Conservation (phyloP, 1,140 invertebrate species). For the Potamilus streckersoni region DNA sequence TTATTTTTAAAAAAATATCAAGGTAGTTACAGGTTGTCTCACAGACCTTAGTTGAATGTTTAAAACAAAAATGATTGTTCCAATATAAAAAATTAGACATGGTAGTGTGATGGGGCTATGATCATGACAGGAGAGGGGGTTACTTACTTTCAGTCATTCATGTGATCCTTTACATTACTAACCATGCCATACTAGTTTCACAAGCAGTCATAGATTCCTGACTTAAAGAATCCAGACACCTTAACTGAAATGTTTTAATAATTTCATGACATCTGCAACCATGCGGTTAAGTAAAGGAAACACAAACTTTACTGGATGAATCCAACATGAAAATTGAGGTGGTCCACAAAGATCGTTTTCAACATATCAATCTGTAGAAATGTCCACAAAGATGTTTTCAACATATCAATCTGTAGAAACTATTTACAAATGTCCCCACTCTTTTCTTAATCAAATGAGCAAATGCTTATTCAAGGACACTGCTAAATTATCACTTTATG, state of each 20-base stretch:
- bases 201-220: background rate
- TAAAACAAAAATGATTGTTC: background rate
- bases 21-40: background rate
- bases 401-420: background rate
- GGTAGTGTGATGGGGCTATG: constrained; percentile 2
- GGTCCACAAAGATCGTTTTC: background rate
- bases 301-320: background rate
- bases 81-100: background rate
- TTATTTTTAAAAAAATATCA: background rate
- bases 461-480: background rate
- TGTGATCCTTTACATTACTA: background rate
- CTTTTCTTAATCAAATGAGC: background rate
- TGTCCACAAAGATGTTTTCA: too few species aligned
- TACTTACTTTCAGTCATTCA: background rate
- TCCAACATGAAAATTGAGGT: background rate
- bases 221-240: background rate
- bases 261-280: constrained; percentile 2
- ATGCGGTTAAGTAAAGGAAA: background rate
- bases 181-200: background rate
- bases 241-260: background rate
- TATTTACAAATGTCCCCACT: background rate
- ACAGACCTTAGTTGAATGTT: background rate
- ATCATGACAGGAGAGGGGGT: background rate
- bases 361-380: too few species aligned
- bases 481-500: background rate